A percentile compares a stretch with the other conserved stretches of the same genome.
Evolutionary conservation across 2,797 vertebrate species (phyloP).

Genomic region (Calcarius lapponicus): DNA sequence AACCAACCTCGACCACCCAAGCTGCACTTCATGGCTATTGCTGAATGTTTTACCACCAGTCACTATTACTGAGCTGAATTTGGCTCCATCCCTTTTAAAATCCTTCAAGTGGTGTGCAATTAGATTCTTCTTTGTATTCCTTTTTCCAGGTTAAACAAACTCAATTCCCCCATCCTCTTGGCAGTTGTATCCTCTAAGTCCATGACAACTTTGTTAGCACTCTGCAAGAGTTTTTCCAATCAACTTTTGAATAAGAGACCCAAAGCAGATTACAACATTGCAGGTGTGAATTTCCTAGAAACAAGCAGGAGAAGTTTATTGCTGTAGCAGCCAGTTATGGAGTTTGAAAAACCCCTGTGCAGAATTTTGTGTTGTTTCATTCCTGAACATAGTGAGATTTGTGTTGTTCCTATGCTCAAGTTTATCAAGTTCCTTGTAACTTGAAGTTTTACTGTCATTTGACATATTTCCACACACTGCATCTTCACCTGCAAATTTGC

Average conservation of each 20-base stretch:
- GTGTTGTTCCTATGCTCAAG: background rate
- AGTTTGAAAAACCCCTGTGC: background rate
- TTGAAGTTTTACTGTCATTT: background rate
- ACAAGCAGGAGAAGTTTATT: background rate
- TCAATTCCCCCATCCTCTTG: background rate
- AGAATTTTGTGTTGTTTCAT: background rate
- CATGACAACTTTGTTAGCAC: background rate
- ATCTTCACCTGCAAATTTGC: constrained; percentile 36
- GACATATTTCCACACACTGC: background rate
- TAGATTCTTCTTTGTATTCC: background rate
- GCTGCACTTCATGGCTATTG: background rate
- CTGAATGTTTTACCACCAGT: background rate
- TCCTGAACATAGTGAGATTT: background rate
- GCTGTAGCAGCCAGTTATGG: background rate
- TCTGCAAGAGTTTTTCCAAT: background rate
- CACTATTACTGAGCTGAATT: background rate
- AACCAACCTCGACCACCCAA: background rate
- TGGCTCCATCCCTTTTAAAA: background rate
- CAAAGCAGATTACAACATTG: background rate
- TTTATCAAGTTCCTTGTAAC: background rate
- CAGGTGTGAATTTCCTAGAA: background rate
- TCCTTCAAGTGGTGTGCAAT: background rate
- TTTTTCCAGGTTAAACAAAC: background rate
- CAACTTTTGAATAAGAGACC: background rate
- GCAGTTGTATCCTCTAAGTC: background rate